Conservation (phyloP, 2,797 vertebrate genomes). For the Hoplostethus atlanticus region DNA sequence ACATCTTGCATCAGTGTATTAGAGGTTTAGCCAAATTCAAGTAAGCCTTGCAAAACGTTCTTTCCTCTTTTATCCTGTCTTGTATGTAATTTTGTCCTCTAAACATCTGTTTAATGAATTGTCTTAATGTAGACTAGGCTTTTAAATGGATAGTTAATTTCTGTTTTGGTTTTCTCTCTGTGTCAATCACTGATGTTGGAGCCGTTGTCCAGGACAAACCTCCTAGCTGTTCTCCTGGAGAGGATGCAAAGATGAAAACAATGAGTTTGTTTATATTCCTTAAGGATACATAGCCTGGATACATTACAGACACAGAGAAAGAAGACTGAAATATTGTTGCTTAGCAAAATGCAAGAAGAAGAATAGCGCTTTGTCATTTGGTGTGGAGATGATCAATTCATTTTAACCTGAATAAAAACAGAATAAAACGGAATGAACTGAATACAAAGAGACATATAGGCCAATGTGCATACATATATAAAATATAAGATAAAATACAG, state of each 20-base stretch:
- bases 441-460: not conserved
- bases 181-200: not conserved
- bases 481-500: not conserved
- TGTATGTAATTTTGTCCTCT: constrained; percentile 24
- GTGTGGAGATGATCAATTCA: not conserved
- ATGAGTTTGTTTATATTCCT: not conserved
- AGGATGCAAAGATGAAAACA: not conserved
- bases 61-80: not conserved
- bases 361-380: too few species aligned
- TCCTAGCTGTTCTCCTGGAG: not conserved
- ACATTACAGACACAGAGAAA: not conserved
- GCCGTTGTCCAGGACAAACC: constrained; percentile 23
- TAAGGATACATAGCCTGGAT: not conserved
- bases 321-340: not conserved
- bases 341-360: too few species aligned
- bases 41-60: constrained; percentile 1
- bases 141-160: constrained; percentile 22
- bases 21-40: not conserved
- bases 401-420: not conserved
- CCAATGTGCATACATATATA: not conserved
- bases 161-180: not conserved
- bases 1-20: constrained; percentile 18
- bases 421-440: not conserved
- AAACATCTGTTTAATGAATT: constrained; percentile 15
- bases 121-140: constrained; percentile 33